phyloP scores from a whole-genome alignment of 2,888 invertebrate species.

The Hecatera dysodea region DNA sequence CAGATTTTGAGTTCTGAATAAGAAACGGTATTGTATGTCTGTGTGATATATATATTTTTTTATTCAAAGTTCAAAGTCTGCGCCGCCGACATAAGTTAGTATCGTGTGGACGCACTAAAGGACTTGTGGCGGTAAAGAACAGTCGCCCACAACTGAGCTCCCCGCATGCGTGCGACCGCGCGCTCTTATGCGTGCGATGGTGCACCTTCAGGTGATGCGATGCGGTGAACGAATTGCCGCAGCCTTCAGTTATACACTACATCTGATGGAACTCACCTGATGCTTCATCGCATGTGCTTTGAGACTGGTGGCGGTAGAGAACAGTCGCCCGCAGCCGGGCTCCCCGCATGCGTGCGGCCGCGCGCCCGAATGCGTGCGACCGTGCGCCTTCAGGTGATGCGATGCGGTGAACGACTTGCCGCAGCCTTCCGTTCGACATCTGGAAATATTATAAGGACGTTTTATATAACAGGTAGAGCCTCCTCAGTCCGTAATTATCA shows the following conservation, averaged over 20 bases:
- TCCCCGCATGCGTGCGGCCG: slow-evolving; percentile 94
- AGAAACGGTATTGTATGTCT: too few species aligned
- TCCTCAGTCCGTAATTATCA: not conserved
- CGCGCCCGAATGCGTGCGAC: slow-evolving; percentile 95
- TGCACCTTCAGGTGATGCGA: slow-evolving; percentile 98
- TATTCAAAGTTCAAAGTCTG: too few species aligned
- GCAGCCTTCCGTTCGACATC: slow-evolving; percentile 96
- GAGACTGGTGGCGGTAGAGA: slow-evolving; percentile 96
- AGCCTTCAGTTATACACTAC: slow-evolving; percentile 91
- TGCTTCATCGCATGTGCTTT: slow-evolving; percentile 95
- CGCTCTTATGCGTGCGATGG: too few species aligned
- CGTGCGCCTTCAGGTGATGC: slow-evolving; percentile 98
- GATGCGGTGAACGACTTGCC: slow-evolving; percentile 98
- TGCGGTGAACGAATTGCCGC: slow-evolving; percentile 97
- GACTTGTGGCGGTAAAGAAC: too few species aligned
- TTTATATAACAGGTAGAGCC: not conserved
- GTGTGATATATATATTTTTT: too few species aligned
- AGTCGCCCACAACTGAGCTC: too few species aligned
- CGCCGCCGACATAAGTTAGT: too few species aligned
- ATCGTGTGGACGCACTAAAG: too few species aligned
- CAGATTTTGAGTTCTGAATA: too few species aligned
- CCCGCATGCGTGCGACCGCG: too few species aligned
- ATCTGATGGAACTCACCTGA: slow-evolving; percentile 91
- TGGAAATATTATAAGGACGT: slow-evolving; percentile 71
- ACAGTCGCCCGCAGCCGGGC: slow-evolving; percentile 93